These are phyloP conservation scores for Tetanocera ferruginea DNA, from an alignment of 2,888 invertebrate genomes.

Conservation along the genomic window DNA sequence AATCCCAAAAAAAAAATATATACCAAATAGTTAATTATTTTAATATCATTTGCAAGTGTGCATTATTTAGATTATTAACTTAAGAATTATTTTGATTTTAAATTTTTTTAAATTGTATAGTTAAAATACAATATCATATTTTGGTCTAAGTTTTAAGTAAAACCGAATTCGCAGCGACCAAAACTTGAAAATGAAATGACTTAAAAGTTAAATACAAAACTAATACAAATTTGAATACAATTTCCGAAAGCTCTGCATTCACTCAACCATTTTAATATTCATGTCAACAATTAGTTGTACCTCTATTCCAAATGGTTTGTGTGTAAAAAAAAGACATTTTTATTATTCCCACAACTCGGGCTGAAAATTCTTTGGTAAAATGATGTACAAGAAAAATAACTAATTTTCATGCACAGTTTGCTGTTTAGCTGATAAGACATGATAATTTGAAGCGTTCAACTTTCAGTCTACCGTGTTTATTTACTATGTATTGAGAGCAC, in stretches of 20 bases:
- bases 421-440: not conserved
- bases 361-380: not conserved
- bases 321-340: too few relatives aligned
- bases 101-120: too few relatives aligned
- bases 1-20: too few relatives aligned
- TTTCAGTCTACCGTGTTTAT: not conserved
- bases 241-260: not conserved
- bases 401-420: slow-evolving; percentile 16
- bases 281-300: not conserved
- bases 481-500: slow-evolving; percentile 42
- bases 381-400: not conserved
- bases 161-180: too few relatives aligned
- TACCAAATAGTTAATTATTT: too few relatives aligned
- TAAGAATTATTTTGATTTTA: too few relatives aligned
- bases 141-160: too few relatives aligned
- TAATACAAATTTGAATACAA: not conserved
- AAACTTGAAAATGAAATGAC: not conserved
- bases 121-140: too few relatives aligned
- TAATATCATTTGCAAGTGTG: too few relatives aligned
- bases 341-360: not conserved
- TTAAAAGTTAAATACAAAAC: too few relatives aligned
- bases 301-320: too few relatives aligned
- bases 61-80: too few relatives aligned
- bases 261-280: not conserved
- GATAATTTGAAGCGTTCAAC: not conserved